Evolutionary conservation across 2,113 vertebrate species (phyloP).

Genomic region (Hydropotes inermis): DNA sequence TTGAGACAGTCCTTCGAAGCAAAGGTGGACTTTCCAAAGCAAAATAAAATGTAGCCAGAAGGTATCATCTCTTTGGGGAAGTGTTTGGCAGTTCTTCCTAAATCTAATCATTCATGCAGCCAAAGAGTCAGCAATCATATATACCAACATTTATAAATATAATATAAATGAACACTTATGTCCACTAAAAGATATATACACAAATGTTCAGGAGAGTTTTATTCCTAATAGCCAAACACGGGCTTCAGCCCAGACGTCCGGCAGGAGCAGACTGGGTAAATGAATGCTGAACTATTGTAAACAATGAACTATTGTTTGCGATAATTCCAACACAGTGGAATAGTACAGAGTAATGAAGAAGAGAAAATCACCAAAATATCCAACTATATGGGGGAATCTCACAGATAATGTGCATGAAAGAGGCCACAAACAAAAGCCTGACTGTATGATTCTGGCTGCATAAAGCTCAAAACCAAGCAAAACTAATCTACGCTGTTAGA

Average conservation of each 20-base stretch:
- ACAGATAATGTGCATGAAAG: background rate
- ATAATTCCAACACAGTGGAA: background rate
- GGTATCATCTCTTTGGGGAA: background rate
- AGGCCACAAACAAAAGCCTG: too few species aligned
- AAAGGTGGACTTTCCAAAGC: background rate
- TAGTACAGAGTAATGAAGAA: background rate
- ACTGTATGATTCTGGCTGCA: background rate
- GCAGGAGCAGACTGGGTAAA: background rate
- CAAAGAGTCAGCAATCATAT: background rate
- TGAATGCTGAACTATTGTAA: background rate
- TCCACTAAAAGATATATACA: background rate
- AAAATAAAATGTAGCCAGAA: background rate
- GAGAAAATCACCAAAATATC: background rate
- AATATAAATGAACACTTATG: background rate
- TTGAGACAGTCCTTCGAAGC: background rate
- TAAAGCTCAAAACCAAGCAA: background rate
- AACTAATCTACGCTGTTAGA: background rate
- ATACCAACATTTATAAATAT: too few species aligned
- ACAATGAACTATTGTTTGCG: background rate
- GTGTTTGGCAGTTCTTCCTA: background rate
- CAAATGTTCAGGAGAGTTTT: background rate
- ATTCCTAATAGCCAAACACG: background rate
- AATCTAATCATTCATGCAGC: background rate
- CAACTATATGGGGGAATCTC: fast-evolving
- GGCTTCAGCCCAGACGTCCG: background rate